These are phyloP conservation scores for Brachystomella parvula DNA, from an alignment of 1,140 invertebrate species.

Conservation along the genomic window DNA sequence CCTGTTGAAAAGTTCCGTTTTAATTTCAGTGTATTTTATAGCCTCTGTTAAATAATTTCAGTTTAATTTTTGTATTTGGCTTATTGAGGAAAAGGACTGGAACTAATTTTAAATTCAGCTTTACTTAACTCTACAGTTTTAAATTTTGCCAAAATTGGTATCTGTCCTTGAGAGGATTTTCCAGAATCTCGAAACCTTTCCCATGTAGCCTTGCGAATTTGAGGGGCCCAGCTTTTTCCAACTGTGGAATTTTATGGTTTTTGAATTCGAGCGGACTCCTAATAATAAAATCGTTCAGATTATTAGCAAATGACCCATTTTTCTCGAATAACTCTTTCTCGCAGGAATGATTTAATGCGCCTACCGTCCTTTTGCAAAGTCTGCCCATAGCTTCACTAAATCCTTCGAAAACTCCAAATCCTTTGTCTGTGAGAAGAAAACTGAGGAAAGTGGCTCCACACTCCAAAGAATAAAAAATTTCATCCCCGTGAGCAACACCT, in stretches of 20 bases:
- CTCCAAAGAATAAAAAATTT: background rate
- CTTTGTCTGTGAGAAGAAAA: background rate
- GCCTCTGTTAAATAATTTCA: background rate
- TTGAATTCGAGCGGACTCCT: conserved; percentile 2
- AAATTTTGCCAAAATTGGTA: conserved; percentile 13
- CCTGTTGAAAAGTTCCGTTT: too few species aligned
- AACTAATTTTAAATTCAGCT: too few species aligned
- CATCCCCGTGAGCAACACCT: background rate
- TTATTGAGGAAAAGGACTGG: background rate
- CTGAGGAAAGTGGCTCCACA: background rate
- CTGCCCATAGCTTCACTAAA: conserved; percentile 11
- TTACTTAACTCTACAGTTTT: background rate
- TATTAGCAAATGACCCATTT: background rate
- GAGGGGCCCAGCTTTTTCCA: background rate
- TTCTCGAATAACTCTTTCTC: background rate
- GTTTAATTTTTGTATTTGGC: background rate
- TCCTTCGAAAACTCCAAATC: conserved; percentile 2
- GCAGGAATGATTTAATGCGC: background rate
- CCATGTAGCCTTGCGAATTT: background rate
- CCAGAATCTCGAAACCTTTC: background rate
- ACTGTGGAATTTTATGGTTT: background rate
- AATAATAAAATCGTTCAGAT: background rate
- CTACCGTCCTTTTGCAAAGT: conserved; percentile 19
- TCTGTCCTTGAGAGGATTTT: background rate
- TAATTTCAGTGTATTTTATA: background rate